Evolutionary conservation across 1,140 invertebrate genomes (phyloP), one percentile per base, ranked within the genome.

Genomic region (Adoxophyes honmai): DNA sequence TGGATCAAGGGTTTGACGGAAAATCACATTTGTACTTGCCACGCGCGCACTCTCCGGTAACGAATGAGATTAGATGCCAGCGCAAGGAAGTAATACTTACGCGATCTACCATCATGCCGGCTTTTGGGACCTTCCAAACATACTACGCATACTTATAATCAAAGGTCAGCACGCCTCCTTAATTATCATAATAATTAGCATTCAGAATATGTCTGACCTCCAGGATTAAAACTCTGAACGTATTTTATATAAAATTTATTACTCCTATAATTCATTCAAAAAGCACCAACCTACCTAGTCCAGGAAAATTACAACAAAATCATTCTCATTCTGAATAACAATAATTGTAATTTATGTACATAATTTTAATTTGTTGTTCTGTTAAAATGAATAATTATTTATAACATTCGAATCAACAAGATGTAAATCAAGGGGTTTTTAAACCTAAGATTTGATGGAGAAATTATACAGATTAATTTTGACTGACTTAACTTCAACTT

Each of bases 261-360:
- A 28, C 42, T 33, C 42, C 42, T 48, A 33, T 48, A 48, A 48
- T 28, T 48, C 42, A 48, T 48, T 48, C 42, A 48, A 13, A n/a
- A 28, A 48, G 42, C 42, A 48, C 42, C 42, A 48, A 15, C n/a
- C 42, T 48, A 28, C n/a, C 42, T 48, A 28, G 42, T 18, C 21
- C 21, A 33, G 42, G 11, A 48, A 48, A 48, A 48, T 48, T 48
- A 13, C 18, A 21, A 21, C 2, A 16, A 48, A 48, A 33, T 10
- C 21, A 18, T 10, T 48, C 11, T 48, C 9, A 18, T 48, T 48
- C 6, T 21, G 16, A 48, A 1, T 48, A 48, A 48, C 18, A 48
- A 21, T 28, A 48, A 28, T 18, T 3, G 21, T 33, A 13, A 48
- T 48, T 48, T 48, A 48, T 33, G n/a, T 11, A 21, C 39, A 13